phyloP scores from a whole-genome alignment of 2,888 invertebrate genomes.

The Meiosimyza platycephala region DNA sequence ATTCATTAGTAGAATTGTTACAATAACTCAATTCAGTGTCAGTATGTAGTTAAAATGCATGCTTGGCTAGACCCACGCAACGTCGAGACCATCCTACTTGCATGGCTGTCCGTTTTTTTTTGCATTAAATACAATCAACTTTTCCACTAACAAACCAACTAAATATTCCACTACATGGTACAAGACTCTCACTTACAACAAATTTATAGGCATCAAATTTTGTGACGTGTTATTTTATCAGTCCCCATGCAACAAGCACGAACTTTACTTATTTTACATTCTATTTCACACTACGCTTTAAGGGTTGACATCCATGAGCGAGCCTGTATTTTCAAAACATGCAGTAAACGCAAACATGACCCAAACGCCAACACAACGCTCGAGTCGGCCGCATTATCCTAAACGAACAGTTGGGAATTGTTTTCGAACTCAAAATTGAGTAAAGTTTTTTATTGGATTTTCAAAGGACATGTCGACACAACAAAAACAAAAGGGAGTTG shows the following conservation, averaged over 20 bases:
- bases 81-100: not conserved
- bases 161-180: no score
- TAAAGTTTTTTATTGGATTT: slow-evolving; percentile 12
- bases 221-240: not conserved
- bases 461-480: not conserved
- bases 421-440: slow-evolving; percentile 10
- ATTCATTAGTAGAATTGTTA: no score
- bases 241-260: slow-evolving; percentile 27
- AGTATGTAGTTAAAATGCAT: no score
- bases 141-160: no score
- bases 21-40: no score
- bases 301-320: not conserved
- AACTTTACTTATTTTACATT: not conserved
- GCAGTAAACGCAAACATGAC: slow-evolving; percentile 7
- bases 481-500: no score
- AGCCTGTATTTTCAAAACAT: not conserved
- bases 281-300: not conserved
- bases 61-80: no score
- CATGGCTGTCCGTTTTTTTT: no score
- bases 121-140: no score
- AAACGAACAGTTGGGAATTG: slow-evolving; percentile 19
- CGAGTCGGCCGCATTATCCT: slow-evolving; percentile 14
- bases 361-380: not conserved
- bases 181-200: no score
- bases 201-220: no score